Conservation (phyloP, 2,797 vertebrate species). For the Holocentrus rufus region DNA sequence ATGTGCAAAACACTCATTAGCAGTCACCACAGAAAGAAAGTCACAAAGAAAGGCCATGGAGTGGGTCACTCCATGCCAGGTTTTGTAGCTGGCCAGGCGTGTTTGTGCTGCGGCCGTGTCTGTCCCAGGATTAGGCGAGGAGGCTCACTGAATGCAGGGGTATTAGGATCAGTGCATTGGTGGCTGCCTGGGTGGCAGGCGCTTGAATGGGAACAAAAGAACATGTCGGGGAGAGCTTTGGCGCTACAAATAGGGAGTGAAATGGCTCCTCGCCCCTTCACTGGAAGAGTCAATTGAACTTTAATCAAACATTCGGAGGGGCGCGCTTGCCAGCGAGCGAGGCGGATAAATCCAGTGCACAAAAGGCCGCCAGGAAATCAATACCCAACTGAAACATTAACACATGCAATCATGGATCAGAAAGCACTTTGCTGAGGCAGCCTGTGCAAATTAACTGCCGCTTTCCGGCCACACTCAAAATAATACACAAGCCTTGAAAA, state of each 20-base stretch:
- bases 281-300: slow-evolving; percentile 91
- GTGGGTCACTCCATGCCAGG: slow-evolving; percentile 78
- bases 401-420: slow-evolving; percentile 91
- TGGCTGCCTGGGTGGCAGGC: slow-evolving; percentile 90
- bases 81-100: slow-evolving; percentile 78
- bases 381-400: slow-evolving; percentile 96
- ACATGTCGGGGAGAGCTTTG: slow-evolving; percentile 83
- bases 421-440: slow-evolving; percentile 87
- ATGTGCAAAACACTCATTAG: slow-evolving; percentile 33
- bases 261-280: slow-evolving; percentile 83
- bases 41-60: slow-evolving; percentile 39
- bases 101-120: slow-evolving; percentile 79
- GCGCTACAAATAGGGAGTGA: slow-evolving; percentile 86
- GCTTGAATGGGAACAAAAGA: slow-evolving; percentile 91
- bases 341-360: slow-evolving; percentile 87
- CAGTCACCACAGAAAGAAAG: slow-evolving; percentile 16
- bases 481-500: slow-evolving; percentile 74
- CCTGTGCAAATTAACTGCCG: slow-evolving; percentile 86
- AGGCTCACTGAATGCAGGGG: slow-evolving; percentile 82
- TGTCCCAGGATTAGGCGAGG: slow-evolving; percentile 85
- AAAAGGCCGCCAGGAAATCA: slow-evolving; percentile 92
- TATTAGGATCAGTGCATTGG: slow-evolving; percentile 85
- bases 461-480: slow-evolving; percentile 81
- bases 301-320: slow-evolving; percentile 94
- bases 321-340: slow-evolving; percentile 78